phyloP scores from a whole-genome alignment of 2,888 invertebrate genomes.

The Philereme transversata region DNA sequence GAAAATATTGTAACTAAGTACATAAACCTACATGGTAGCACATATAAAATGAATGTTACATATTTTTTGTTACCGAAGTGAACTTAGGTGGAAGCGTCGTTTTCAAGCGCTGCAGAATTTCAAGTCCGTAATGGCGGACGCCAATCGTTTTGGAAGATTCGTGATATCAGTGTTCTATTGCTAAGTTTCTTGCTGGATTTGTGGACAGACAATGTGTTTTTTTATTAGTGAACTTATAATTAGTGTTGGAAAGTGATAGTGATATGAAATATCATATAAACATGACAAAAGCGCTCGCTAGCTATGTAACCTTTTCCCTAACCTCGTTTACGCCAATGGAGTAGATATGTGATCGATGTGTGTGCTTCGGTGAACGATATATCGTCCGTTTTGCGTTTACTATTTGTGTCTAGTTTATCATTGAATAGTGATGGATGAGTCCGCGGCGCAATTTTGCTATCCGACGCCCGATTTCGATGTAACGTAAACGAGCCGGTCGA shows the following conservation, averaged over 20 bases:
- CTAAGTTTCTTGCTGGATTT: slow-evolving; percentile 65
- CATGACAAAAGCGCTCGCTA: slow-evolving; percentile 83
- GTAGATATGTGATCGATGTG: slow-evolving; percentile 90
- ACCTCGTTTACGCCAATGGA: slow-evolving; percentile 91
- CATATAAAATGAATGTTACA: slow-evolving; percentile 47
- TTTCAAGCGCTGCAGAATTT: slow-evolving; percentile 77
- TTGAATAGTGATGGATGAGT: slow-evolving; percentile 83
- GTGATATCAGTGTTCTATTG: slow-evolving; percentile 82
- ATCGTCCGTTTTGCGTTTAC: slow-evolving; percentile 80
- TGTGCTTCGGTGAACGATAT: slow-evolving; percentile 88
- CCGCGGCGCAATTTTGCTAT: slow-evolving; percentile 81
- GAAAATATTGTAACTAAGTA: slow-evolving; percentile 2
- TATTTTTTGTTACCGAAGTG: slow-evolving; percentile 74
- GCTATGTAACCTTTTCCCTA: slow-evolving; percentile 89
- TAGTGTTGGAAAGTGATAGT: slow-evolving; percentile 75
- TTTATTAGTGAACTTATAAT: slow-evolving; percentile 63
- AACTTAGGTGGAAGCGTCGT: slow-evolving; percentile 81
- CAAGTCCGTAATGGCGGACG: slow-evolving; percentile 84
- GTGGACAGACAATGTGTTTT: slow-evolving; percentile 70
- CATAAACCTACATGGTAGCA: slow-evolving; percentile 3
- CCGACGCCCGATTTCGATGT: slow-evolving; percentile 83
- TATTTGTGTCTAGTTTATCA: slow-evolving; percentile 71
- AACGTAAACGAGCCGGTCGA: slow-evolving; percentile 84
- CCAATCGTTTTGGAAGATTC: slow-evolving; percentile 83
- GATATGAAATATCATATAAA: slow-evolving; percentile 78